Conservation (phyloP, 1,140 invertebrate species). For the Aleiodes sp. region DNA sequence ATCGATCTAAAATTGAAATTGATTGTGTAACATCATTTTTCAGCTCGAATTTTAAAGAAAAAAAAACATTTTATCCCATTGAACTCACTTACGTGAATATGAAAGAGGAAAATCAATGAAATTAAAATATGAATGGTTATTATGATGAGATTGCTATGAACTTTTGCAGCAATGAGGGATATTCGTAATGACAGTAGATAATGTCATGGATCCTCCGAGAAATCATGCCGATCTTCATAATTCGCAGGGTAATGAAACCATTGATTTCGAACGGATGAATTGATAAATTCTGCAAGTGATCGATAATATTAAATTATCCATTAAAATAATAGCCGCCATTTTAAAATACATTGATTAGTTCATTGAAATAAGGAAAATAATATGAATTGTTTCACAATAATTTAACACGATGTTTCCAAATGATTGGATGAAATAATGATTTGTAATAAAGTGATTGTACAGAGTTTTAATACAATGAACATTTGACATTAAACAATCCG, state of each 20-base stretch:
- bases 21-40: no score
- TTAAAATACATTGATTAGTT: background rate
- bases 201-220: background rate
- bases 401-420: background rate
- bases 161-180: constrained; percentile 11
- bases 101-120: background rate
- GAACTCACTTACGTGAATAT: no score
- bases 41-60: no score
- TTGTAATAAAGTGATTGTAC: no score
- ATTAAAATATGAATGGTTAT: constrained; percentile 3
- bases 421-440: no score
- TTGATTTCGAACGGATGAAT: constrained; percentile 4
- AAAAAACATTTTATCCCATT: no score
- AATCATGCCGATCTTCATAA: background rate
- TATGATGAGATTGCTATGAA: constrained; percentile 24
- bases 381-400: background rate
- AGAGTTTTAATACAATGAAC: no score
- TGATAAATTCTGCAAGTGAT: background rate
- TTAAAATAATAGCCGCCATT: background rate
- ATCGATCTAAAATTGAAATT: no score
- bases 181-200: constrained; percentile 3
- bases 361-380: background rate
- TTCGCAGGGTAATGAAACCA: background rate
- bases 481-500: no score
- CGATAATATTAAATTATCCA: background rate